Conservation (phyloP, 2,113 vertebrate genomes). For the Caloenas nicobarica region DNA sequence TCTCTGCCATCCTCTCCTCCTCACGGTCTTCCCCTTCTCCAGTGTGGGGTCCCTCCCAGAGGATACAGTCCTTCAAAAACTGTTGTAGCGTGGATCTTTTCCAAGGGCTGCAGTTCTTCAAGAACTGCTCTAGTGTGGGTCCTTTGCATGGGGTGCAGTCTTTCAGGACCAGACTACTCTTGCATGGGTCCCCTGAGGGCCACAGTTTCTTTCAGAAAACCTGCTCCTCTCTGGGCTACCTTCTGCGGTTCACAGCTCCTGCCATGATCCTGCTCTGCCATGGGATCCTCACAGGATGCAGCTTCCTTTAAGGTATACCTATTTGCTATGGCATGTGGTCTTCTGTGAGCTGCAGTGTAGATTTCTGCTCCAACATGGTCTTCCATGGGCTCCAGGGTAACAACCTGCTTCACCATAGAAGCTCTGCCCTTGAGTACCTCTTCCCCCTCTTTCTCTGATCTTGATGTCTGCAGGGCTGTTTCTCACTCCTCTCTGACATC, state of each 20-base stretch:
- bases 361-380: neutral
- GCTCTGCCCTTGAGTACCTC: neutral
- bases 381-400: neutral
- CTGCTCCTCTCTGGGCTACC: neutral
- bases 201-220: neutral
- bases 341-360: neutral
- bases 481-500: neutral
- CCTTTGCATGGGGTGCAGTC: neutral
- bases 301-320: neutral
- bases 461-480: neutral
- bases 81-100: no score
- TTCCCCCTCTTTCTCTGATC: neutral
- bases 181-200: fast-evolving
- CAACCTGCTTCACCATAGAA: neutral
- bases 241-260: fast-evolving
- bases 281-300: neutral
- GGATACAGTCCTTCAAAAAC: no score
- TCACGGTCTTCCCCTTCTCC: no score
- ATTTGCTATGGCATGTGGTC: neutral
- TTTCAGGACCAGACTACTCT: neutral
- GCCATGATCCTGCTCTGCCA: fast-evolving
- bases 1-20: neutral
- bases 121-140: neutral
- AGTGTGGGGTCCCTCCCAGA: neutral
- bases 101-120: no score